Conservation (phyloP, 23 tunicate genomes). For the Styela plicata region DNA sequence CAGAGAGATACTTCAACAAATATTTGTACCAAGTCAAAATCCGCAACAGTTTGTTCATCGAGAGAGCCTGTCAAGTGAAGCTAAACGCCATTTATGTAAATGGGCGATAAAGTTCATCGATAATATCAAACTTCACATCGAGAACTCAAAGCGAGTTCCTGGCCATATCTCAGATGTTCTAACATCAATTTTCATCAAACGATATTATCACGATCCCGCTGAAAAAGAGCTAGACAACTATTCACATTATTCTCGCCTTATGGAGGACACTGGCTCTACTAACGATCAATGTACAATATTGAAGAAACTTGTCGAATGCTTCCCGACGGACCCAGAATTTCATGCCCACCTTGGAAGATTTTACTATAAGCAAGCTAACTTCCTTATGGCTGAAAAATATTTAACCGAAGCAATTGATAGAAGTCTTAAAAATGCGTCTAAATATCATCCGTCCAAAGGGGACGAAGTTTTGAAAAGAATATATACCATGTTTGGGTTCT, state of each 20-base stretch:
- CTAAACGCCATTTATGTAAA: slow-evolving; percentile 21
- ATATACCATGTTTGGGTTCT: slow-evolving; percentile 5
- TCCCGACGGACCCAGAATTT: slow-evolving; percentile 48
- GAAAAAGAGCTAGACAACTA: background rate
- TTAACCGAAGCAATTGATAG: slow-evolving; percentile 35
- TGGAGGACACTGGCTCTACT: slow-evolving; percentile 25
- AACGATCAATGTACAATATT: slow-evolving; percentile 28
- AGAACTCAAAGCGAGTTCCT: background rate
- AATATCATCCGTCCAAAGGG: slow-evolving; percentile 3
- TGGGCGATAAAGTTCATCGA: slow-evolving; percentile 34
- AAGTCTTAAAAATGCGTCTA: too few species aligned
- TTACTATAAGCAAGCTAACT: slow-evolving; percentile 9
- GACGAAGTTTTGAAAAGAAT: slow-evolving; percentile 6
- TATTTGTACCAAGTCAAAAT: background rate
- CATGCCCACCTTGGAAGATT: slow-evolving; percentile 62
- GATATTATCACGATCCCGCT: slow-evolving; percentile 26
- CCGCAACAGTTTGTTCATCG: background rate
- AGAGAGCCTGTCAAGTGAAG: background rate
- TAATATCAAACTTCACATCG: slow-evolving; percentile 1
- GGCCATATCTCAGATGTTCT: slow-evolving; percentile 6
- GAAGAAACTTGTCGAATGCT: slow-evolving; percentile 27
- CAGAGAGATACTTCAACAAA: slow-evolving; percentile 11
- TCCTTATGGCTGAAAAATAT: slow-evolving; percentile 31
- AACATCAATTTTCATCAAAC: slow-evolving; percentile 25
- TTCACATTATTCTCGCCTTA: slow-evolving; percentile 18